Evolutionary conservation across 2,113 vertebrate genomes (phyloP).

Genomic region (Puntigrus tetrazona): DNA sequence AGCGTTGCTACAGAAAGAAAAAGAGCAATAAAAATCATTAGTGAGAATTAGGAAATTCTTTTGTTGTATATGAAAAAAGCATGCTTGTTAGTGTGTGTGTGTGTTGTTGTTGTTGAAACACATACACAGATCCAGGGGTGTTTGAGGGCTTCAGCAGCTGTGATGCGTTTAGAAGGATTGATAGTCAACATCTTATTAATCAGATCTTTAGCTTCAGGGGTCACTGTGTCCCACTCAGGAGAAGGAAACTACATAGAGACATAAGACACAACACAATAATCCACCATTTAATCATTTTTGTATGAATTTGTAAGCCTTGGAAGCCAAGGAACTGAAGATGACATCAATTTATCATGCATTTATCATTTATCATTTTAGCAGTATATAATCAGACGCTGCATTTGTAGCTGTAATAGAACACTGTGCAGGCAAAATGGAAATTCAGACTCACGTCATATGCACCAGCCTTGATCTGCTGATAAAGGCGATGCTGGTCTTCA

Average conservation of each 20-base stretch:
- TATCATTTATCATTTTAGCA: background rate
- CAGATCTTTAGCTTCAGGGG: constrained; percentile 97
- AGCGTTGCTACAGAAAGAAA: constrained; percentile 85
- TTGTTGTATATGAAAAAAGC: constrained; percentile 14
- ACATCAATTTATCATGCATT: constrained; percentile 19
- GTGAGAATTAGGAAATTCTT: background rate
- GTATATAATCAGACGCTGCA: background rate
- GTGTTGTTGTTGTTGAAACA: constrained; percentile 48
- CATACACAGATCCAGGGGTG: constrained; percentile 98
- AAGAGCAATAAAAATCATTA: background rate
- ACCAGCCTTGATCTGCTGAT: constrained; percentile 97
- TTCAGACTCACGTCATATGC: constrained; percentile 85
- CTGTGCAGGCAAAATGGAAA: background rate
- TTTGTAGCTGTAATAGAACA: constrained; percentile 49
- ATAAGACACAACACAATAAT: constrained; percentile 15
- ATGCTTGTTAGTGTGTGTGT: constrained; percentile 12
- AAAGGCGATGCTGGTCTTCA: constrained; percentile 96
- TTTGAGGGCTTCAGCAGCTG: constrained; percentile 91
- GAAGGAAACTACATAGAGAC: constrained; percentile 86
- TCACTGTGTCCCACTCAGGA: constrained; percentile 98
- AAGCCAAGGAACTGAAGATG: background rate
- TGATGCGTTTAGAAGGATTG: constrained; percentile 96
- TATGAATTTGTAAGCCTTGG: background rate
- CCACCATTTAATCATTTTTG: background rate
- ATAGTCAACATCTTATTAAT: constrained; percentile 99